Evolutionary conservation across 2,888 invertebrate genomes (phyloP), one percentile per base, ranked within the genome.

Genomic region (Sarcophaga rosellei): DNA sequence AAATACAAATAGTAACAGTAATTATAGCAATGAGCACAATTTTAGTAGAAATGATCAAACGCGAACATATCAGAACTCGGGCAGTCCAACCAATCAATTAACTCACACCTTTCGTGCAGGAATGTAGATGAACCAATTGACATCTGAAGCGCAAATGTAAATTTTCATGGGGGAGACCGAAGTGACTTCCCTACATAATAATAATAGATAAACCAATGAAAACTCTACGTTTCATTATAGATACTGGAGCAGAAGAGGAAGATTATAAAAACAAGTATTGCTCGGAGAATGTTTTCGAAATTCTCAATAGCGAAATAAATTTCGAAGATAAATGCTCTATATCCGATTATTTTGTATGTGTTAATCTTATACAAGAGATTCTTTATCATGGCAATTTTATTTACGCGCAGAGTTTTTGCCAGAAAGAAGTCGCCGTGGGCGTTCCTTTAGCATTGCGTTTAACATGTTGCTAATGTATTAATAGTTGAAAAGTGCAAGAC

Each of bases 401-500:
- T 74, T 81, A 57, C 59, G 61, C 45, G 61, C 80, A 17, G 25
- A 17, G 66, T n/a, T 21, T 65, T 45, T 63, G 25, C 3, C 21
- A 1, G 11, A 12, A 23, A 63, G 8, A 21, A 21, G 11, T 63
- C 79, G 3, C 61, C n/a, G n/a, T n/a, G n/a, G n/a, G n/a, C n/a
- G n/a, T n/a, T n/a, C n/a, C n/a, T n/a, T n/a, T n/a, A n/a, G n/a
- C n/a, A n/a, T n/a, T n/a, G n/a, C n/a, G n/a, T n/a, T n/a, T n/a
- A n/a, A n/a, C n/a, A n/a, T n/a, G 74, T 45, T 23, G 79, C 17
- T 63, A 75, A 15, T 84, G 75, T 10, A 75, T 75, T 6, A 79
- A 75, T 47, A 69, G 75, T 45, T 63, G 11, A 81, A 81, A 25
- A 70, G 68, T 15, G 68, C 20, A 66, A 81, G 68, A 35, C 2